Percentiles rank a stretch among this genome's conserved stretches.
phyloP scores from a whole-genome alignment of 37 sponge, comb jelly and placozoan species.

The Lycopodina hypogea region DNA sequence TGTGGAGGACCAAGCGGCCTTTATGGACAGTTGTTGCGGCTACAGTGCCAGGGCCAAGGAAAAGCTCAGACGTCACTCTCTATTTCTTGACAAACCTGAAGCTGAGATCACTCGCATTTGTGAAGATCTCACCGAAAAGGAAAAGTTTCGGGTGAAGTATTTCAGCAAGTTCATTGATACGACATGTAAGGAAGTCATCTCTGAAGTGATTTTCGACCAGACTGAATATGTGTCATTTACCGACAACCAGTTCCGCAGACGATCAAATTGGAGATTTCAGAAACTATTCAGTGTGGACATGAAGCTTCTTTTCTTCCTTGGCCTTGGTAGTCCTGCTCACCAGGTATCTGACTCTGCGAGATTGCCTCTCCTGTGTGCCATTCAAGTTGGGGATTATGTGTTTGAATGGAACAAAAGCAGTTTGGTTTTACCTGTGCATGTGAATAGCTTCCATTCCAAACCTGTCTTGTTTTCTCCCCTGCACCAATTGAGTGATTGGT shows the following conservation, averaged over 20 bases:
- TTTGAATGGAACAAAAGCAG: not conserved
- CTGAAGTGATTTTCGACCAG: not conserved
- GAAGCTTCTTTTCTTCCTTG: not conserved
- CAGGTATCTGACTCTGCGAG: not conserved
- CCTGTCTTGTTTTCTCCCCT: conserved; percentile 1
- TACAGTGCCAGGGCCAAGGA: conserved; percentile 1
- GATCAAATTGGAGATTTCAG: not conserved
- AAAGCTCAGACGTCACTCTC: not conserved
- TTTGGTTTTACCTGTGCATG: not conserved
- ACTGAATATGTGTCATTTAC: not conserved
- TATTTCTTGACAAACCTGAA: not conserved
- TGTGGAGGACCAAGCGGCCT: not conserved
- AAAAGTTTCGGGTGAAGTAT: not conserved
- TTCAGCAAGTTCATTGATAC: not conserved
- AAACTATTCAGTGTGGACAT: not conserved
- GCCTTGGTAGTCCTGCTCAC: not conserved
- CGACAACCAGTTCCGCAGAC: not conserved
- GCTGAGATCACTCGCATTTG: not conserved
- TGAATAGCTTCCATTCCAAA: not conserved
- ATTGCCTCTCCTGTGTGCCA: not conserved
- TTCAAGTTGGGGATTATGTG: not conserved
- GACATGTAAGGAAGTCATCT: not conserved
- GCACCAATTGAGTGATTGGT: not conserved
- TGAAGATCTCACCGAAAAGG: not conserved
- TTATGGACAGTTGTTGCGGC: not conserved